Percentiles rank a stretch among this genome's conserved stretches.
phyloP scores from a whole-genome alignment of 2,797 vertebrate genomes.

The Gymnoscopelus microlampas region DNA sequence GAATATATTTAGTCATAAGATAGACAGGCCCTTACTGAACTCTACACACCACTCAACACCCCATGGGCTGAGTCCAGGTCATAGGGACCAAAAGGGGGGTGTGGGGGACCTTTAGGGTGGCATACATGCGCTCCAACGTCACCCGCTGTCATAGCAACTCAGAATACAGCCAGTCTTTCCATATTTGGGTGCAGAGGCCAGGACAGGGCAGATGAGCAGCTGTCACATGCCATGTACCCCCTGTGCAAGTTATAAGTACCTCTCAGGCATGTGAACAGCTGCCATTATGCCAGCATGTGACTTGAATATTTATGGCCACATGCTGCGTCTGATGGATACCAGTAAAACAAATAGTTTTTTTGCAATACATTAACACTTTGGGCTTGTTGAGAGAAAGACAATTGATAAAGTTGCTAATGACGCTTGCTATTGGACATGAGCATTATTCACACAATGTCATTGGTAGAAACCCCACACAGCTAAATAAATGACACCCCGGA shows the following conservation, averaged over 20 bases:
- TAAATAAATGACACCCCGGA: neutral
- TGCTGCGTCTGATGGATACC: conserved; percentile 17
- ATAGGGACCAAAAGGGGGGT: conserved; percentile 35
- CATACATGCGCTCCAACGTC: conserved; percentile 60
- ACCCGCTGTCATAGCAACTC: conserved; percentile 49
- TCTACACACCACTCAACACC: conserved; percentile 40
- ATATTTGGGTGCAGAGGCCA: conserved; percentile 61
- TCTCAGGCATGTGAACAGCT: conserved; percentile 53
- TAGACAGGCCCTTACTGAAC: conserved; percentile 56
- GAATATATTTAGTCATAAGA: conserved; percentile 64
- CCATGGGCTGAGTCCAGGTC: conserved; percentile 42
- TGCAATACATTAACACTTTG: conserved; percentile 9
- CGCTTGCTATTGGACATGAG: too few relatives aligned
- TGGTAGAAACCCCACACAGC: neutral
- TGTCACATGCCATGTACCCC: conserved; percentile 42
- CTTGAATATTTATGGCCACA: conserved; percentile 42
- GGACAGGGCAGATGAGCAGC: conserved; percentile 41
- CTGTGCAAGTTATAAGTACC: conserved; percentile 33
- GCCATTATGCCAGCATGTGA: conserved; percentile 36
- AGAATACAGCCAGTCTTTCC: conserved; percentile 41
- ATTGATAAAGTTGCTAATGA: too few relatives aligned
- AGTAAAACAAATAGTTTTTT: conserved; percentile 1
- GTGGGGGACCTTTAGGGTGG: conserved; percentile 51
- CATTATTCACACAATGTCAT: too few relatives aligned
- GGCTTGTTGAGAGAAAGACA: too few relatives aligned